These are phyloP conservation scores for Phyto melanocephala DNA, from an alignment of 2,888 invertebrate species.

Conservation along the genomic window DNA sequence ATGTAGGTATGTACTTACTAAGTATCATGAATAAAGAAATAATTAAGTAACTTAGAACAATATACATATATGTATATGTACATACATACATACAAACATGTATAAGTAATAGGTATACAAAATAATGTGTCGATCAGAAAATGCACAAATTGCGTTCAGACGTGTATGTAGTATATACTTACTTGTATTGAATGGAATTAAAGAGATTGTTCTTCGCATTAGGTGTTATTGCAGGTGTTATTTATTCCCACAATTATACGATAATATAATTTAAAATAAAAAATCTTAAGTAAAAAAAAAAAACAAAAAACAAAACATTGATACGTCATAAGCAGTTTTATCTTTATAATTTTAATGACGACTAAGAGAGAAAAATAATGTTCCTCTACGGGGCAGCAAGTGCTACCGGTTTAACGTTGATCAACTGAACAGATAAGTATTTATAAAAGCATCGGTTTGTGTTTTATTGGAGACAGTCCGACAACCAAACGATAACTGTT, in stretches of 20 bases:
- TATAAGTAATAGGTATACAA: conserved; percentile 9
- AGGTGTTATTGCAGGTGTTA: conserved; percentile 60
- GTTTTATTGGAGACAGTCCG: conserved; percentile 50
- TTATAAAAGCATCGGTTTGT: conserved; percentile 74
- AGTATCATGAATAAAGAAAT: too few species aligned
- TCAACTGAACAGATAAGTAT: conserved; percentile 47
- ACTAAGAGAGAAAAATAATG: conserved; percentile 47
- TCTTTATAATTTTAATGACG: conserved; percentile 21
- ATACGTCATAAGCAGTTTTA: conserved; percentile 34
- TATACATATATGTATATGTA: background rate
- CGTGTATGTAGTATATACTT: background rate
- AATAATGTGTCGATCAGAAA: conserved; percentile 23
- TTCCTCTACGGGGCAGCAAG: conserved; percentile 59
- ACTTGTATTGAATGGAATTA: conserved; percentile 13
- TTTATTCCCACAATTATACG: conserved; percentile 59
- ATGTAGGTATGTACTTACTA: too few species aligned
- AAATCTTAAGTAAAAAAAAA: background rate
- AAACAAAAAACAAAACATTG: conserved; percentile 7
- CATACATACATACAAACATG: background rate
- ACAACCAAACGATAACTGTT: conserved; percentile 36
- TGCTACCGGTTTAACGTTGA: conserved; percentile 44
- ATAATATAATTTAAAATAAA: conserved; percentile 21
- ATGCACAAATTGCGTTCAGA: conserved; percentile 21
- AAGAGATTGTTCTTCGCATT: conserved; percentile 31
- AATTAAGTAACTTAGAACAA: too few species aligned